phyloP scores from a whole-genome alignment of 2,888 invertebrate genomes.

The Drosophila pseudotalamancana region DNA sequence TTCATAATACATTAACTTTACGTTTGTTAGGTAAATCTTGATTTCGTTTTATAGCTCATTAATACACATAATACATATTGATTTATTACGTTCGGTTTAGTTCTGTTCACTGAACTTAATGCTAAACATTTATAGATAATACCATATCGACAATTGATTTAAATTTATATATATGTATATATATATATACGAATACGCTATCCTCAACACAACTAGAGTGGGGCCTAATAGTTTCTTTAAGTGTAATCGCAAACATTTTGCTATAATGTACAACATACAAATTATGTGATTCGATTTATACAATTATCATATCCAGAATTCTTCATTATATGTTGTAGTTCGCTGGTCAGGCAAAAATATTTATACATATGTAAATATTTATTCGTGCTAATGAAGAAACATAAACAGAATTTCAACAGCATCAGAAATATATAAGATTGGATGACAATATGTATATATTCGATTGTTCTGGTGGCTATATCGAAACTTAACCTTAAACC shows the following conservation, averaged over 20 bases:
- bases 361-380: conserved; percentile 32
- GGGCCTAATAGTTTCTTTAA: conserved; percentile 7
- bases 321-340: conserved; percentile 5
- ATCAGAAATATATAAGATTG: not conserved
- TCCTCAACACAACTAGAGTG: conserved; percentile 36
- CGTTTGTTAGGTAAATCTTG: conserved; percentile 43
- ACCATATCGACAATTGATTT: conserved; percentile 76
- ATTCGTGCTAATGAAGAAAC: conserved; percentile 14
- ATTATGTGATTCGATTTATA: conserved; percentile 18
- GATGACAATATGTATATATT: not conserved
- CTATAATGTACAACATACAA: too few relatives aligned
- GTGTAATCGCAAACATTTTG: too few relatives aligned
- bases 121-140: conserved; percentile 78
- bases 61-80: conserved; percentile 38
- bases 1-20: conserved; percentile 34
- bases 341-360: conserved; percentile 17
- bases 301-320: conserved; percentile 20
- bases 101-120: conserved; percentile 57
- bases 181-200: conserved; percentile 45
- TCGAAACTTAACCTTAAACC: conserved; percentile 6
- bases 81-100: conserved; percentile 10
- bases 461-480: conserved; percentile 8
- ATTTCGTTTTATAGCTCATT: conserved; percentile 40
- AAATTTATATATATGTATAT: conserved; percentile 47
- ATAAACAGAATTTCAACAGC: conserved; percentile 21